Conservation (phyloP, 2,888 invertebrate genomes). For the Drosophila pegasa region DNA sequence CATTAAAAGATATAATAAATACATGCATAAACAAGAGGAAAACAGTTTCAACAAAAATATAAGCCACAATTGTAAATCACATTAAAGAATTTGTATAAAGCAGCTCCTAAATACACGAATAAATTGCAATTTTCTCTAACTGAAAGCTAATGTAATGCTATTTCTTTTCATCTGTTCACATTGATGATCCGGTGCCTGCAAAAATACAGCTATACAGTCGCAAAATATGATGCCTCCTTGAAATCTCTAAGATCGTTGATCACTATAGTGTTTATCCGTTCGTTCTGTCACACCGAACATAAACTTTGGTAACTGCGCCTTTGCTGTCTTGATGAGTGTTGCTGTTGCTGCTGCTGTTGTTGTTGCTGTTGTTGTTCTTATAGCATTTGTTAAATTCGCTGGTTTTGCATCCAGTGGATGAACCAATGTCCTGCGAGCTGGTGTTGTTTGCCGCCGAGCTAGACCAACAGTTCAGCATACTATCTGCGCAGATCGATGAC, state of each 20-base stretch:
- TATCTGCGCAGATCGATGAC: slow-evolving; percentile 91
- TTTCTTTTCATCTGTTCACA: slow-evolving; percentile 8
- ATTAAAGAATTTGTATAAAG: slow-evolving; percentile 52
- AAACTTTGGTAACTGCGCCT: slow-evolving; percentile 10
- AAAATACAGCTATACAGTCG: slow-evolving; percentile 50
- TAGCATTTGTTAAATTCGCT: slow-evolving; percentile 57
- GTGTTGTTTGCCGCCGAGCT: slow-evolving; percentile 23
- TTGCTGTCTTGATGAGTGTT: slow-evolving; percentile 16
- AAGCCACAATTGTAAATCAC: slow-evolving; percentile 77
- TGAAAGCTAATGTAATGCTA: slow-evolving; percentile 32
- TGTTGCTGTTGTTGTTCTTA: background rate
- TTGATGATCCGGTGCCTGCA: slow-evolving; percentile 36
- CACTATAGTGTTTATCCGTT: slow-evolving; percentile 1
- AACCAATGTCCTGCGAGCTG: slow-evolving; percentile 24
- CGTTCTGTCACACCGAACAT: slow-evolving; percentile 7
- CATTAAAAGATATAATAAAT: slow-evolving; percentile 49
- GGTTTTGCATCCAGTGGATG: slow-evolving; percentile 17
- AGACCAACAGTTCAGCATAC: slow-evolving; percentile 77
- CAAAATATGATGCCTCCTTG: slow-evolving; percentile 34
- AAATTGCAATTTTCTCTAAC: slow-evolving; percentile 18
- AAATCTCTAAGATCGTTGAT: slow-evolving; percentile 20
- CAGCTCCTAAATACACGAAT: slow-evolving; percentile 20
- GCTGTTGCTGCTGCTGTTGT: background rate
- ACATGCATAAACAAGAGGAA: slow-evolving; percentile 37
- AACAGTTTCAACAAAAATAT: slow-evolving; percentile 50